Evolutionary conservation across 2,888 invertebrate species (phyloP).

Genomic region (Andrena bucephala): DNA sequence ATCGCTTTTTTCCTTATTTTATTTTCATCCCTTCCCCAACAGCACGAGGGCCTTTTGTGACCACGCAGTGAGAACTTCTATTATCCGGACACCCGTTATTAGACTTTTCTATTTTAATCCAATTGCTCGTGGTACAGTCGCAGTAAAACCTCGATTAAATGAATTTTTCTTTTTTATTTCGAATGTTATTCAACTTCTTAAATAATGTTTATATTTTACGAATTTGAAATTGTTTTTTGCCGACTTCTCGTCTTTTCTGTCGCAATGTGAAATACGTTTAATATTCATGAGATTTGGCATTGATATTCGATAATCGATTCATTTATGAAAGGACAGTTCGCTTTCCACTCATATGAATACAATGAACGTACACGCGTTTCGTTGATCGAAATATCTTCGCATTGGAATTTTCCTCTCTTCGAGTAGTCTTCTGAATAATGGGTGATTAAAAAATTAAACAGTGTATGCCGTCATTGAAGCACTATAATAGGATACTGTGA

Average conservation of each 20-base stretch:
- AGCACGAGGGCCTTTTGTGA: neutral
- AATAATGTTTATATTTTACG: neutral
- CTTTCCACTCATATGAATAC: neutral
- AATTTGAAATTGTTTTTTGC: neutral
- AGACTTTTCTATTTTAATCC: neutral
- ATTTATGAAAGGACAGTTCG: neutral
- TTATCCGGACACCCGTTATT: neutral
- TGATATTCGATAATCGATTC: neutral
- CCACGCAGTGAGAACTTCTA: neutral
- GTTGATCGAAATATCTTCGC: too few species aligned
- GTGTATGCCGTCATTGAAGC: neutral
- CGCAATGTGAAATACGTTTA: neutral
- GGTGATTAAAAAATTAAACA: neutral
- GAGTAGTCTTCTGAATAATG: neutral
- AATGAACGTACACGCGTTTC: neutral
- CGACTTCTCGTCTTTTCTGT: too few species aligned
- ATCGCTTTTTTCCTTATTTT: neutral
- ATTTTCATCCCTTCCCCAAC: neutral
- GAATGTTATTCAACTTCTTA: neutral
- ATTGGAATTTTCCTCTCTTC: neutral
- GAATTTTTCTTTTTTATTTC: neutral
- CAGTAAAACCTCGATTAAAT: slow-evolving; percentile 28
- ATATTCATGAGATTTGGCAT: neutral
- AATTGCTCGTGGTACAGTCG: neutral
- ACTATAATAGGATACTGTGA: neutral